Conservation (phyloP, 2,113 vertebrate species). For the Platysternon megacephalum region DNA sequence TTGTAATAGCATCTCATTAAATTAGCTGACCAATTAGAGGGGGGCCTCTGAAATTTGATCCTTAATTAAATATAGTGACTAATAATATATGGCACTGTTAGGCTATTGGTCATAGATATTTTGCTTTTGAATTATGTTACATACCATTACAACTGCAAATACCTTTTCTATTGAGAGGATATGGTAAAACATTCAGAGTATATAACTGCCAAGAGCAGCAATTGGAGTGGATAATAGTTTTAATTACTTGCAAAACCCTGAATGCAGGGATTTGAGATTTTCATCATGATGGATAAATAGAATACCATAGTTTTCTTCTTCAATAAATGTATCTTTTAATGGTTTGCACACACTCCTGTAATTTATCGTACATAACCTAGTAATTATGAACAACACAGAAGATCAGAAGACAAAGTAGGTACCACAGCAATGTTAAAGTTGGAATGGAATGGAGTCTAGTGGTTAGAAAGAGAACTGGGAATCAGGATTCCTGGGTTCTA, state of each 20-base stretch:
- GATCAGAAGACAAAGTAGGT: not conserved
- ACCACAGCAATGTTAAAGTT: not conserved
- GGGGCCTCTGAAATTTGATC: slow-evolving; percentile 25
- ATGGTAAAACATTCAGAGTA: not conserved
- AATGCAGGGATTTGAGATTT: slow-evolving; percentile 11
- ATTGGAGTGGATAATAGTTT: not conserved
- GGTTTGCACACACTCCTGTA: not conserved
- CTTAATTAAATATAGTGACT: slow-evolving; percentile 61
- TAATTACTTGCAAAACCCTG: slow-evolving; percentile 22
- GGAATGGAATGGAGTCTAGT: not conserved
- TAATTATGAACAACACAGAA: not conserved
- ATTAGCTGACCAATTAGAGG: slow-evolving; percentile 49
- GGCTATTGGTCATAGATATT: not conserved
- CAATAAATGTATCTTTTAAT: not conserved
- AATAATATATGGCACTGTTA: slow-evolving; percentile 20
- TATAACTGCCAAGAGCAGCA: slow-evolving; percentile 2
- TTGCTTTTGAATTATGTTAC: slow-evolving; percentile 39
- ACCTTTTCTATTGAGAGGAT: not conserved
- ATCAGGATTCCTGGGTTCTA: not conserved
- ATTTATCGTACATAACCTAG: not conserved
- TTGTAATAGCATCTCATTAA: slow-evolving; percentile 55
- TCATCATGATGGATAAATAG: not conserved
- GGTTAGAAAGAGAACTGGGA: not conserved
- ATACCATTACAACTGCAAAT: not conserved
- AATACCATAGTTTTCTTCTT: not conserved